Base-by-base conservation (phyloP, 2,797 vertebrate genomes). In the Oreochromis grahami region DNA sequence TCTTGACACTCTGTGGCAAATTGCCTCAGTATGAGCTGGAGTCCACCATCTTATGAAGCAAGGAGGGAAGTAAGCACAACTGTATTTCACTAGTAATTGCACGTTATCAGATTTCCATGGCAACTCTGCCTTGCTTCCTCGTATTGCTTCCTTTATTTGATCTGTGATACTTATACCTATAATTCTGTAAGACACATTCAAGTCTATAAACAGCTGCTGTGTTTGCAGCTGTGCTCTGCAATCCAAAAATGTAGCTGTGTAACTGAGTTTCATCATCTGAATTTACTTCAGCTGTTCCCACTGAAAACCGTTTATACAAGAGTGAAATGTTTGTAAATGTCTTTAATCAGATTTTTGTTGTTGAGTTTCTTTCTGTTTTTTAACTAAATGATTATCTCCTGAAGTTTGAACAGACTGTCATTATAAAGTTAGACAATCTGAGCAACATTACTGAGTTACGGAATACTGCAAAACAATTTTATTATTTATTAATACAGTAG, bases 371-470 rank as follows among this genome's bases (percentile, higher is more conserved):
- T 19, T 51, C 50, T 21, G 19, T 51, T n/a, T 51, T 51, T 9
- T 5, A 51, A 51, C 19, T 51, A 51, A 51, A n/a, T 51, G 9
- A n/a, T 51, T 51, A 1, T 51, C 19, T 51, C 19, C 19, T 51
- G 9, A 51, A 51, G 0, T 51, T 51, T 21, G 0, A 51, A n/a
- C 0, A n/a, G 19, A 9, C n/a, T 10, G 17, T 11, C 50, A 51
- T n/a, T n/a, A n/a, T 51, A 51, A 11, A n/a, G 50, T 51, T 51
- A n/a, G 8, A 10, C 8, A 21, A 51, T n/a, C 17, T 8, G 4
- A 51, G 8, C 48, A 8, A 19, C 7, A 8, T 9, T 19, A 51
- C 17, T 51, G 8, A 19, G 48, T 19, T 8, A 51, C 48, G n/a
- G 48, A 51, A 19, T 50, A 17, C 4, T 17, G 17, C 4, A 50